Base-by-base conservation (phyloP, 53 echinoderm and acorn worm genomes). In the Echinometra lucunter region DNA sequence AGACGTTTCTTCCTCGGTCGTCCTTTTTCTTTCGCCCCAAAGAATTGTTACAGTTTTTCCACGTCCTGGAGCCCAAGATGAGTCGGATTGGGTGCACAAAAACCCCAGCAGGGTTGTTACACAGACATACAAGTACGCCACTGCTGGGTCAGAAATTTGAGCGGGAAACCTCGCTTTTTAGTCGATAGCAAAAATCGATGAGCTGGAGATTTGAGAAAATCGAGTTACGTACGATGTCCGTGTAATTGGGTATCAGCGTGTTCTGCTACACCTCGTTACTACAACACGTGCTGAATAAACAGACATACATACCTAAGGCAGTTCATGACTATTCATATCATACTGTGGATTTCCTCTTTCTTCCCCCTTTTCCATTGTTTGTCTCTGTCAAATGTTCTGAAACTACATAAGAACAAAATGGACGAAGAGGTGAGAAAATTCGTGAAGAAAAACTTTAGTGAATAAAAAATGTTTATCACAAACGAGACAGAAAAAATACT, bases 241-340 rank as follows among this genome's bases (percentile, higher is more conserved):
- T 92, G 92, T 92, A 92, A 92, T 92, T 92, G 92, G 92, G 92
- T 92, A 92, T 92, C 92, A 92, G 92, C 75, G 49, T 12, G 56
- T 37, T 3, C 72, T 92, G 35, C 56, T 74, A 58, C 92, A 37
- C 30, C 53, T 78, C 58, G 80, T 74, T 34, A 75, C 75, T 18
- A 58, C 56, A 42, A 92, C 92, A 92, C 92, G 92, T 35, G 74
- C 92, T 91, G 91, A 91, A 91, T 45, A 91, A 91, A 91, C 91
- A 91, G 30, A 69, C 91, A 91, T 5, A 91, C 37, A 45, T 45
- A 66, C 91, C 69, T 67, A 37, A 69, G 91, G 91, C 66, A 28
- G 25, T 91, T 91, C 91, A 91, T 91, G 91, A 91, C 66, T 91
- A 91, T 91, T 66, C 91, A 91, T 91, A 91, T 69, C 45, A 91